Evolutionary conservation across 2,888 invertebrate genomes (phyloP), one percentile per base, ranked within the genome.

Genomic region (Himalopsyche anomala): DNA sequence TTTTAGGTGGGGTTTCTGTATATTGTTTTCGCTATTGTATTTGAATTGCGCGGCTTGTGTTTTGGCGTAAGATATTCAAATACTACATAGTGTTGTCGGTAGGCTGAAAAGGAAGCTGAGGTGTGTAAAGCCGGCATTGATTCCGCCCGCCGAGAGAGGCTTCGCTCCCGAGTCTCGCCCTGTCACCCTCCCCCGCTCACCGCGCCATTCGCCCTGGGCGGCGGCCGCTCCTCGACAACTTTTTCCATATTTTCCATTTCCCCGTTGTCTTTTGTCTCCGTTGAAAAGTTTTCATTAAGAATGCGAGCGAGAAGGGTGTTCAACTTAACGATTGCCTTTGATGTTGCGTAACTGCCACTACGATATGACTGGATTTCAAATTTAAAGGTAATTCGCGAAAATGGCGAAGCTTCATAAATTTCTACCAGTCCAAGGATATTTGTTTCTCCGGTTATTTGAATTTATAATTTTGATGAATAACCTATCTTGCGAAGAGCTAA

Each of bases 111-210:
- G 74, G 74, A 74, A 74, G 74, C 74, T 74, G 74, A 74, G 74
- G 74, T 74, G 74, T 85, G 84, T 87, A 85, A 51, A 83, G 87
- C 81, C 83, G 84, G 74, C 85, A 86, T 86, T 86, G 86, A 86
- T 86, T 86, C 86, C 83, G 74, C 69, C 80, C 80, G 80, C 81
- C 55, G 55, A 81, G 81, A 55, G 55, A 36, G 19, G 38, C 84
- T 51, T 42, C 69, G 80, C 80, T 19, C 51, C 28, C 82, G 15
- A 74, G 74, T 74, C 38, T 74, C 74, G 28, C 19, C 80, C 19
- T 36, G 15, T n/a, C 45, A 45, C 80, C 28, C 80, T 40, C 4
- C 45, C 80, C 80, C 38, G 74, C 36, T 74, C 36, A 36, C 74
- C 74, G 74, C 74, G 38, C 74, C 74, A 15, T 74, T 9, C 74